Evolutionary conservation across 2,888 invertebrate species (phyloP).

Genomic region (Drosophila kanekoi): DNA sequence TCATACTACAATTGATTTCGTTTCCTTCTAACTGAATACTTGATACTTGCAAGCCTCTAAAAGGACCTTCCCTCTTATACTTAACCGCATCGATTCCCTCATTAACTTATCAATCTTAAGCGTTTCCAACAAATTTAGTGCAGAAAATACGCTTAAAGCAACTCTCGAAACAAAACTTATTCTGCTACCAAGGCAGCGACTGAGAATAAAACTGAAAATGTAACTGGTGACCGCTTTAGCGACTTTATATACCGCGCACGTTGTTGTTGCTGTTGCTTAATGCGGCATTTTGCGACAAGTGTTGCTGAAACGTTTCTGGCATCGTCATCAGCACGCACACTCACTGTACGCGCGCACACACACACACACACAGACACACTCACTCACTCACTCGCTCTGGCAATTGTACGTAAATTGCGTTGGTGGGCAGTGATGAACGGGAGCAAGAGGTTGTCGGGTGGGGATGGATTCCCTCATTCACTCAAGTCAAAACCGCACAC

Average conservation of each 20-base stretch:
- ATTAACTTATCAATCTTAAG: slow-evolving; percentile 6
- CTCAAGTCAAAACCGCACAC: slow-evolving; percentile 69
- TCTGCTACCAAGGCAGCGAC: slow-evolving; percentile 21
- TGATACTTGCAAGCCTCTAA: too few species aligned
- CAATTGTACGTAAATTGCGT: slow-evolving; percentile 74
- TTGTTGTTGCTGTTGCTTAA: slow-evolving; percentile 64
- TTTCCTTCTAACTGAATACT: too few species aligned
- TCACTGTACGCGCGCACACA: slow-evolving; percentile 23
- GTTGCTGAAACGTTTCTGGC: slow-evolving; percentile 72
- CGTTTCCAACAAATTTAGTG: slow-evolving; percentile 10
- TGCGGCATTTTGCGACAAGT: slow-evolving; percentile 79
- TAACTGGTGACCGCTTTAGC: slow-evolving; percentile 44
- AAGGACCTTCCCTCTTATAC: too few species aligned
- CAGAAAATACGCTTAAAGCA: slow-evolving; percentile 4
- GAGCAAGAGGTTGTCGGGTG: neutral
- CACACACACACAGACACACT: slow-evolving; percentile 9
- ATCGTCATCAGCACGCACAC: slow-evolving; percentile 69
- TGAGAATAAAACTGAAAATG: slow-evolving; percentile 18
- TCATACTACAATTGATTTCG: too few species aligned
- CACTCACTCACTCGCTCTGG: slow-evolving; percentile 20
- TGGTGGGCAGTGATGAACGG: slow-evolving; percentile 37
- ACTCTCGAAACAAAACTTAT: slow-evolving; percentile 12
- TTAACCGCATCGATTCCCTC: too few species aligned
- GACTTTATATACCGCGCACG: slow-evolving; percentile 75
- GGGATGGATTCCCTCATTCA: slow-evolving; percentile 65